A percentile compares a stretch with the other conserved stretches of the same genome.
Evolutionary conservation across 1,140 invertebrate species (phyloP).

Genomic region (Oryctes rhinoceros): DNA sequence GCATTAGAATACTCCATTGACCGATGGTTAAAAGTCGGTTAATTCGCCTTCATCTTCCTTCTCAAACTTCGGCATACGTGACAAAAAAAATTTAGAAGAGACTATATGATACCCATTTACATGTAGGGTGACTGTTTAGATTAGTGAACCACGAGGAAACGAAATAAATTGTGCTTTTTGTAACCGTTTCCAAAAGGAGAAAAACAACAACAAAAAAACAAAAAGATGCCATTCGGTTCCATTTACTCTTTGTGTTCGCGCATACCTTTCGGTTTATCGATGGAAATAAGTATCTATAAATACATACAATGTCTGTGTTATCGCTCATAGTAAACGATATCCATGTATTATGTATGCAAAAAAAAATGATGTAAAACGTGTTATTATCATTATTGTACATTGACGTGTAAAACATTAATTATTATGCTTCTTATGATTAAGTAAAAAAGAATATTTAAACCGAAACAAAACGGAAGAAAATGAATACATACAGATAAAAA

Average conservation of each 20-base stretch:
- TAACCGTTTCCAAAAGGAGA: background rate
- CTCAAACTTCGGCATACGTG: background rate
- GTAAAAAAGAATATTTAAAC: background rate
- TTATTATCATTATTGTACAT: slow-evolving; percentile 13
- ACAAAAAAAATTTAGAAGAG: slow-evolving; percentile 24
- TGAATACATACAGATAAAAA: background rate
- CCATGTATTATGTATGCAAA: background rate
- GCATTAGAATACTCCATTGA: slow-evolving; percentile 95
- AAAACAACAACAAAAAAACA: background rate
- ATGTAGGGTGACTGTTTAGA: slow-evolving; percentile 33
- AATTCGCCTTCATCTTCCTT: slow-evolving; percentile 48
- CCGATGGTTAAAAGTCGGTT: slow-evolving; percentile 93
- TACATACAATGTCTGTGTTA: background rate
- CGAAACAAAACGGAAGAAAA: slow-evolving; percentile 11
- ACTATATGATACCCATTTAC: background rate
- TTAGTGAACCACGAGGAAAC: background rate
- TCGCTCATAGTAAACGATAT: background rate
- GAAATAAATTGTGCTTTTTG: slow-evolving; percentile 41
- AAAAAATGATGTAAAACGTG: background rate
- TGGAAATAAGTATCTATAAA: background rate
- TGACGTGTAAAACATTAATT: background rate
- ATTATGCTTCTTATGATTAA: slow-evolving; percentile 11
- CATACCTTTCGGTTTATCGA: background rate
- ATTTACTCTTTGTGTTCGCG: background rate
- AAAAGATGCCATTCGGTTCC: background rate